These are phyloP conservation scores for Callopanchax toddi DNA, from an alignment of 2,113 vertebrate genomes.

Conservation along the genomic window DNA sequence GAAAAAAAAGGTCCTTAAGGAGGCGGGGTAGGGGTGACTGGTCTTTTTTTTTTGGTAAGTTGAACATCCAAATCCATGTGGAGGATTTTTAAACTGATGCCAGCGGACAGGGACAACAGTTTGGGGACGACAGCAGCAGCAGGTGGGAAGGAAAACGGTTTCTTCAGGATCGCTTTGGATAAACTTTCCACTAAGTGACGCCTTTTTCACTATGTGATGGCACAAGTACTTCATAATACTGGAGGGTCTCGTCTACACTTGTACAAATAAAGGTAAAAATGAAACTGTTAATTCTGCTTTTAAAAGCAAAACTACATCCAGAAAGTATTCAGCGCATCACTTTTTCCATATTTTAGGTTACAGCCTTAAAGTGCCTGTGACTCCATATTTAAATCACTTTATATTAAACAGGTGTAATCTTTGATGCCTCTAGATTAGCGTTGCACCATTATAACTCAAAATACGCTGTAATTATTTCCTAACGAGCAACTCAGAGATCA, in stretches of 20 bases:
- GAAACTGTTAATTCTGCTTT: too few relatives aligned
- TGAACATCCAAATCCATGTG: constrained; percentile 67
- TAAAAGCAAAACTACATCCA: too few relatives aligned
- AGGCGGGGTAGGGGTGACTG: constrained; percentile 4
- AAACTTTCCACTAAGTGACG: constrained; percentile 21
- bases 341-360: too few relatives aligned
- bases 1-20: constrained; percentile 18
- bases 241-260: background rate
- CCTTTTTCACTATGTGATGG: constrained; percentile 12
- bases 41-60: constrained; percentile 35
- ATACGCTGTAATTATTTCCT: too few relatives aligned
- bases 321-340: too few relatives aligned
- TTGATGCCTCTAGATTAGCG: too few relatives aligned
- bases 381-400: too few relatives aligned
- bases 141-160: constrained; percentile 44
- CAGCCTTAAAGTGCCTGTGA: too few relatives aligned
- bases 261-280: too few relatives aligned
- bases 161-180: constrained; percentile 15
- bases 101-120: constrained; percentile 46
- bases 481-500: too few relatives aligned
- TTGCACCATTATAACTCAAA: too few relatives aligned
- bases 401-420: too few relatives aligned
- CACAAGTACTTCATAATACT: background rate
- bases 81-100: constrained; percentile 56
- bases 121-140: constrained; percentile 53